A percentile compares a stretch with the other conserved stretches of the same genome.
Conservation (phyloP, 2,113 vertebrate species). For the Oncorhynchus keta region DNA sequence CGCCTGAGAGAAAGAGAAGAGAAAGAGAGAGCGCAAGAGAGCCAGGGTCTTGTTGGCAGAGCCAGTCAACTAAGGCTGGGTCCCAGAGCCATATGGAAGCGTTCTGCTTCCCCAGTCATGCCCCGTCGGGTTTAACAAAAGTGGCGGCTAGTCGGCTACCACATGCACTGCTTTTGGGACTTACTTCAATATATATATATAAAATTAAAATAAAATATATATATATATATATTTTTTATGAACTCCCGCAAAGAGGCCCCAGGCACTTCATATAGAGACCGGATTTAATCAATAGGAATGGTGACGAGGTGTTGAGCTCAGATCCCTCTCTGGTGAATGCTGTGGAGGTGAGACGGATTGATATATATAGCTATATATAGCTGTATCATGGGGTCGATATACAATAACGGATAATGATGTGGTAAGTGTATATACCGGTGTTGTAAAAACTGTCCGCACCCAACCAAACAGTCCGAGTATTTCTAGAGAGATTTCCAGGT, state of each 20-base stretch:
- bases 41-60: too few species aligned
- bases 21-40: too few species aligned
- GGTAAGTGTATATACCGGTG: too few species aligned
- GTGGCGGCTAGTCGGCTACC: slow-evolving; percentile 54
- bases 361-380: background rate
- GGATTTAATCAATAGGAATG: slow-evolving; percentile 30
- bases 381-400: too few species aligned
- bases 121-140: slow-evolving; percentile 67
- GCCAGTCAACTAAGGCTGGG: too few species aligned
- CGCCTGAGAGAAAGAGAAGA: too few species aligned
- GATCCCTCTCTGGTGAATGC: slow-evolving; percentile 10
- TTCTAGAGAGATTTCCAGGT: background rate
- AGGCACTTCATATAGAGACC: slow-evolving; percentile 35
- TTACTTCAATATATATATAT: slow-evolving; percentile 37
- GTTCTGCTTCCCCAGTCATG: slow-evolving; percentile 65
- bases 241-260: slow-evolving; percentile 36
- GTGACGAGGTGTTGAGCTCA: slow-evolving; percentile 31
- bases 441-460: too few species aligned
- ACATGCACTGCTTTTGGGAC: slow-evolving; percentile 55
- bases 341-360: background rate
- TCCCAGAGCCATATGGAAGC: slow-evolving; percentile 67
- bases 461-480: too few species aligned
- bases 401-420: too few species aligned
- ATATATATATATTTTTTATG: slow-evolving; percentile 33
- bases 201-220: background rate